Evolutionary conservation across 2,888 invertebrate genomes (phyloP).

Genomic region (Hofmannophila pseudospretella): DNA sequence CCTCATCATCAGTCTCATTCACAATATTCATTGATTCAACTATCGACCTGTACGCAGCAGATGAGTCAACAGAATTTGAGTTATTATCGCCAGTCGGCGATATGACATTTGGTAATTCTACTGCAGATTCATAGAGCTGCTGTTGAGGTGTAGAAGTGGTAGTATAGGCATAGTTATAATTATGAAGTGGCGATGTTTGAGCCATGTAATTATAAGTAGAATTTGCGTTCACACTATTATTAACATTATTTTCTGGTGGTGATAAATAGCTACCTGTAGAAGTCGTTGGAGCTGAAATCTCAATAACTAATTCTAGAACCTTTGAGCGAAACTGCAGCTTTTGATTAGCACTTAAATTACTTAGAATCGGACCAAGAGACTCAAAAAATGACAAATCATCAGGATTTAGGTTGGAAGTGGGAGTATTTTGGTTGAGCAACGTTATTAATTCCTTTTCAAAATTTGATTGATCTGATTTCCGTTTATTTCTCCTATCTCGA

Average conservation of each 20-base stretch:
- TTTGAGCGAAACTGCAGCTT: neutral
- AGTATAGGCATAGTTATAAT: constrained; percentile 1
- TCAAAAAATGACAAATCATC: neutral
- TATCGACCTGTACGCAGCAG: neutral
- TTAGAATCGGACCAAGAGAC: neutral
- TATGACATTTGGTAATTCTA: constrained; percentile 13
- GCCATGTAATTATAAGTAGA: no score
- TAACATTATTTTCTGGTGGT: neutral
- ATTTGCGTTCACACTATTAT: neutral
- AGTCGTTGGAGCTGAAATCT: neutral
- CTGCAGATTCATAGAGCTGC: neutral
- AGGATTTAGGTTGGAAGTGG: neutral
- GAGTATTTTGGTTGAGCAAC: neutral
- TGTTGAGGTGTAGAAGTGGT: constrained; percentile 10
- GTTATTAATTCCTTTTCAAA: neutral
- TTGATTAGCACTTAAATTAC: neutral
- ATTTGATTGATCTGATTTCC: neutral
- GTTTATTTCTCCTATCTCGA: neutral
- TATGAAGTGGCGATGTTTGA: neutral
- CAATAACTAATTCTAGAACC: neutral
- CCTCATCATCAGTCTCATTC: no score
- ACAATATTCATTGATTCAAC: constrained; percentile 3
- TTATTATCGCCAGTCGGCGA: constrained; percentile 14
- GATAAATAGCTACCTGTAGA: neutral
- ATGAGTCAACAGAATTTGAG: constrained; percentile 7